A percentile compares a stretch with the other conserved stretches of the same genome.
Conservation (phyloP, 2,888 invertebrate species). For the Drosophila ustulata region DNA sequence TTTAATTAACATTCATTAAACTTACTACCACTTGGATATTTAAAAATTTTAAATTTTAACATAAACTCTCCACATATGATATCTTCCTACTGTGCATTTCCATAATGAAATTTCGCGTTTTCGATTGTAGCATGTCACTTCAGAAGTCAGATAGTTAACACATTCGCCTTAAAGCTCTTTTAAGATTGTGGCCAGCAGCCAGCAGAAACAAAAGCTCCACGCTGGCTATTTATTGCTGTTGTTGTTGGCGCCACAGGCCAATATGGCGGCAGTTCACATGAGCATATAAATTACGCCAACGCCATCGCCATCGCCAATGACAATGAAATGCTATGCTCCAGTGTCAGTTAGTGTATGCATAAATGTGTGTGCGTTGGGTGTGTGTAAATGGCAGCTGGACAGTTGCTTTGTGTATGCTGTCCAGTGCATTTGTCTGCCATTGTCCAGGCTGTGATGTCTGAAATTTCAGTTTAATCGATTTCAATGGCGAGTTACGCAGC, state of each 20-base stretch:
- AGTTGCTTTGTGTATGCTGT: conserved; percentile 25
- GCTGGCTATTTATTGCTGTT: not conserved
- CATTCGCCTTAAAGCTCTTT: conserved; percentile 11
- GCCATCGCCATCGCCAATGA: conserved; percentile 40
- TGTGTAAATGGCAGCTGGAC: conserved; percentile 40
- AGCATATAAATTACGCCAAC: conserved; percentile 52
- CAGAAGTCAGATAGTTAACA: not conserved
- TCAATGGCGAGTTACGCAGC: conserved; percentile 7
- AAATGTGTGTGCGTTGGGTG: conserved; percentile 14
- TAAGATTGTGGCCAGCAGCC: conserved; percentile 12
- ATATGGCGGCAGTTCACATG: conserved; percentile 45
- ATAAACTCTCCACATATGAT: too few relatives aligned
- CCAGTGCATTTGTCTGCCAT: conserved; percentile 23
- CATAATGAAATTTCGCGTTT: too few relatives aligned
- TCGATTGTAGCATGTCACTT: not conserved
- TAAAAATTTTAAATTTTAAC: too few relatives aligned
- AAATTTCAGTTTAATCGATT: conserved; percentile 45
- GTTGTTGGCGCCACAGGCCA: conserved; percentile 33
- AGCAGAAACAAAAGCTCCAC: conserved; percentile 13
- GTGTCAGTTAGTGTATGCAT: conserved; percentile 1
- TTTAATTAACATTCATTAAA: too few relatives aligned
- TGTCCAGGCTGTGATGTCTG: conserved; percentile 30
- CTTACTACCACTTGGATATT: too few relatives aligned
- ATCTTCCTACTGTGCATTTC: too few relatives aligned
- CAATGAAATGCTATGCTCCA: conserved; percentile 57